Evolutionary conservation across 2,797 vertebrate species (phyloP).

Genomic region (Hylomyscus alleni): DNA sequence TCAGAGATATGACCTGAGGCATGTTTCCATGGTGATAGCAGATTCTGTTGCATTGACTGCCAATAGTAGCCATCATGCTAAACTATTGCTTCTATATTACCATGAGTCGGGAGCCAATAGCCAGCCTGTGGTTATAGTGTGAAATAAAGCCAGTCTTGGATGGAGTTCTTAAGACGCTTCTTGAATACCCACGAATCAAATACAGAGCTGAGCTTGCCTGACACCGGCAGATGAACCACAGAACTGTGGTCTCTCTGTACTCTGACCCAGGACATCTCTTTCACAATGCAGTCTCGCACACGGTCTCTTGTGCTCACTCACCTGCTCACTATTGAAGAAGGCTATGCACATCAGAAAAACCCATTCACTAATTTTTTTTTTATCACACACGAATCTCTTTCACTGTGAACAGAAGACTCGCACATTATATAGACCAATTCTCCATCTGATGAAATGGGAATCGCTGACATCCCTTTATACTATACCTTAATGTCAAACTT

Average conservation of each 20-base stretch:
- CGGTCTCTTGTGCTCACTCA: background rate
- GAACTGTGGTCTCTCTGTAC: background rate
- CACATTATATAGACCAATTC: slow-evolving; percentile 26
- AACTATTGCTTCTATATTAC: background rate
- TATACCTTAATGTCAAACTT: slow-evolving; percentile 25
- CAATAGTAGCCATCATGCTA: background rate
- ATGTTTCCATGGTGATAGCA: background rate
- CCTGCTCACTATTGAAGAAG: slow-evolving; percentile 22
- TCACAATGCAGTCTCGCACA: background rate
- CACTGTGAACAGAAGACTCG: slow-evolving; percentile 9
- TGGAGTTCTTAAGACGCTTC: background rate
- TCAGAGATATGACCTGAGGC: background rate
- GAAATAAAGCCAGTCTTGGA: background rate
- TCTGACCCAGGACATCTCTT: background rate
- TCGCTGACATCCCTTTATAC: slow-evolving; percentile 42
- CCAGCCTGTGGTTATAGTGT: background rate
- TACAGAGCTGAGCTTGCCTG: background rate
- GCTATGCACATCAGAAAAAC: slow-evolving; percentile 17
- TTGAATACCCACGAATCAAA: slow-evolving; percentile 8
- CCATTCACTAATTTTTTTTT: slow-evolving; percentile 23
- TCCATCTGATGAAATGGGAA: slow-evolving; percentile 54
- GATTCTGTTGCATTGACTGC: background rate
- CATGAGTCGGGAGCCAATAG: background rate
- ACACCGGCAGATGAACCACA: background rate
- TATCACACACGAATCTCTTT: background rate